phyloP scores from a whole-genome alignment of 2,888 invertebrate species.

The Pharmacophagus antenor region DNA sequence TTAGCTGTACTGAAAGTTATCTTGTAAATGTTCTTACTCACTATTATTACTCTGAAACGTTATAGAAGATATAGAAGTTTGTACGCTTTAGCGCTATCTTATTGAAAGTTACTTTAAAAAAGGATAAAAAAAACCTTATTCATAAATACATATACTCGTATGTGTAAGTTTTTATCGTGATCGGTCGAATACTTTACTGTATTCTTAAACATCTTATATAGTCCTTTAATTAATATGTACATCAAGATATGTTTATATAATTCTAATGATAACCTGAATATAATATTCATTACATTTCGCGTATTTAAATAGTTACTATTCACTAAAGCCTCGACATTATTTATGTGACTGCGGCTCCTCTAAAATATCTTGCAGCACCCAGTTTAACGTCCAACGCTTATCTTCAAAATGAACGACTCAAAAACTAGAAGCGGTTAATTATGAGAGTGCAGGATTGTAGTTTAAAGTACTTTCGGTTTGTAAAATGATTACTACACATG shows the following conservation, averaged over 20 bases:
- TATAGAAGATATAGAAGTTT: not conserved
- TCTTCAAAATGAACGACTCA: constrained; percentile 28
- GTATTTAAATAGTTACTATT: constrained; percentile 2
- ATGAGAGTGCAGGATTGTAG: constrained; percentile 17
- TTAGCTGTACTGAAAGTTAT: no score
- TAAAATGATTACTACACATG: not conserved
- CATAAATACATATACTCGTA: no score
- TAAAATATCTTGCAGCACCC: constrained; percentile 24
- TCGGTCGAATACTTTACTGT: no score
- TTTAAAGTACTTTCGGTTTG: not conserved
- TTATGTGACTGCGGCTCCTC: constrained; percentile 10
- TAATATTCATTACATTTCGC: not conserved
- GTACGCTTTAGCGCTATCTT: no score
- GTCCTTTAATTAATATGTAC: no score
- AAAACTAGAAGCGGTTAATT: constrained; percentile 27
- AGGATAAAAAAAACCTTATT: no score
- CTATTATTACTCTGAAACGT: not conserved
- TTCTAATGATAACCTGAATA: no score
- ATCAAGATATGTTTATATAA: no score
- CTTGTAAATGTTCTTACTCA: no score
- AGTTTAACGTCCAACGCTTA: constrained; percentile 28
- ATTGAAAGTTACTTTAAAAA: no score
- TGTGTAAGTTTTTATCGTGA: no score
- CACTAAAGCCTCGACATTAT: not conserved
- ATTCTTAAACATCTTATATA: no score